Conservation (phyloP, 2,888 invertebrate genomes). For the Uropetala carovei region DNA sequence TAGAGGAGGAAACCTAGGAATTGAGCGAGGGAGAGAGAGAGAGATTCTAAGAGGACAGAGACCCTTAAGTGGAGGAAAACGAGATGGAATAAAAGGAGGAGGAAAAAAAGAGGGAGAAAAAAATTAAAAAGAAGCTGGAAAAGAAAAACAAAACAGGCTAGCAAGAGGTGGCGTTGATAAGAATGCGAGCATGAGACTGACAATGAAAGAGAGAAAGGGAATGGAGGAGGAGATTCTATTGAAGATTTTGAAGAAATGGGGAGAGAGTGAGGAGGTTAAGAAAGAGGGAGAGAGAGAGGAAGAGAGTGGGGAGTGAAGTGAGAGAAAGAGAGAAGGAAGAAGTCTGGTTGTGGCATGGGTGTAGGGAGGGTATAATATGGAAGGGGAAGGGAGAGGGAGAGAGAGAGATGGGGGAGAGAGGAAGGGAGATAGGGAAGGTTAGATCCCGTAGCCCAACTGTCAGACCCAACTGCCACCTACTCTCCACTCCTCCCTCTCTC, state of each 20-base stretch:
- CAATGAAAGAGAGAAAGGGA: conserved; percentile 37
- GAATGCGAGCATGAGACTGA: conserved; percentile 38
- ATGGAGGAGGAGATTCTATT: background rate
- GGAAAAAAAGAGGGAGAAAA: background rate
- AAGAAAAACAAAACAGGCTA: conserved; percentile 37
- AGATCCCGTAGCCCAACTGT: conserved; percentile 54
- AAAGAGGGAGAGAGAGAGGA: conserved; percentile 28
- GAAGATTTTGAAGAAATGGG: conserved; percentile 18
- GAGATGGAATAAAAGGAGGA: no score
- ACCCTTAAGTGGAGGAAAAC: background rate
- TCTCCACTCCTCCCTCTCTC: background rate
- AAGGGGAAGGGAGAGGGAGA: conserved; percentile 6
- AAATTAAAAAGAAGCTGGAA: background rate
- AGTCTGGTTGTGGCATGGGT: no score
- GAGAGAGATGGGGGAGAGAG: background rate
- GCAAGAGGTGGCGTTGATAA: conserved; percentile 31
- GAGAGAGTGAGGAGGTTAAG: conserved; percentile 39
- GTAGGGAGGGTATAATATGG: background rate
- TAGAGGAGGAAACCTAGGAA: background rate
- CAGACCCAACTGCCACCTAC: conserved; percentile 49
- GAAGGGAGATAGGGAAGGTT: background rate
- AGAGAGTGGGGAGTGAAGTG: background rate
- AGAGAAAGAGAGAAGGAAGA: background rate
- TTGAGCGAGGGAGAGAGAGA: background rate
- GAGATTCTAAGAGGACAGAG: background rate